Conservation (phyloP, 2,888 invertebrate species). For the Melinopterus prodromus region DNA sequence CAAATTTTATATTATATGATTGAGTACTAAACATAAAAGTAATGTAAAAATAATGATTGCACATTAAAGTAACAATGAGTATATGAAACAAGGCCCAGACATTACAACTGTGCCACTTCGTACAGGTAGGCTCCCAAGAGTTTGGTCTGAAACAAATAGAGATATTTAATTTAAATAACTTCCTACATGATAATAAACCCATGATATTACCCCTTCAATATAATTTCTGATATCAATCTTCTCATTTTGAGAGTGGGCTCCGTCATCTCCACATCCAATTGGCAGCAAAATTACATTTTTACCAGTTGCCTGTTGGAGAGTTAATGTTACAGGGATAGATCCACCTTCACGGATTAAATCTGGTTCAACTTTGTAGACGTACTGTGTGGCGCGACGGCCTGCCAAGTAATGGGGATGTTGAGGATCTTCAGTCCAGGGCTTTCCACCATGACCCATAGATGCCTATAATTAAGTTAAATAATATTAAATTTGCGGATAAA, state of each 20-base stretch:
- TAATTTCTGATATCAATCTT: constrained; percentile 94
- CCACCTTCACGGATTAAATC: constrained; percentile 98
- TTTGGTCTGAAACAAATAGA: constrained; percentile 78
- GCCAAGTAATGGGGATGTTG: constrained; percentile 93
- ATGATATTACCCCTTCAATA: constrained; percentile 80
- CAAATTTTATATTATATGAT: constrained; percentile 17
- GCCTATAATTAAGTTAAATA: constrained; percentile 42
- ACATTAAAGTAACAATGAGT: neutral
- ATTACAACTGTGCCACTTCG: constrained; percentile 70
- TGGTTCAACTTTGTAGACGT: constrained; percentile 89
- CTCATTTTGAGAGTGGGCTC: constrained; percentile 99
- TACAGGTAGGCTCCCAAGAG: constrained; percentile 88
- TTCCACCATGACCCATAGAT: constrained; percentile 76
- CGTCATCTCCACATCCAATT: constrained; percentile 95
- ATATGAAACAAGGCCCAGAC: neutral
- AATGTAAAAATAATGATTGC: neutral
- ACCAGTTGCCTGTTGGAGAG: constrained; percentile 89
- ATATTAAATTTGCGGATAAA: neutral
- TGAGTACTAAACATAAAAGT: neutral
- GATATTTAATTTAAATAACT: constrained; percentile 31
- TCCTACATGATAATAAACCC: neutral
- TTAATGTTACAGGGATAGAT: constrained; percentile 95
- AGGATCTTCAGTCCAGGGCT: constrained; percentile 93
- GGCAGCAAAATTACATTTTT: constrained; percentile 95
- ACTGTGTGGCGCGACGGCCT: constrained; percentile 80